A percentile compares a stretch with the other conserved stretches of the same genome.
Evolutionary conservation across 2,113 vertebrate genomes (phyloP).

Genomic region (Elaphurus davidianus): DNA sequence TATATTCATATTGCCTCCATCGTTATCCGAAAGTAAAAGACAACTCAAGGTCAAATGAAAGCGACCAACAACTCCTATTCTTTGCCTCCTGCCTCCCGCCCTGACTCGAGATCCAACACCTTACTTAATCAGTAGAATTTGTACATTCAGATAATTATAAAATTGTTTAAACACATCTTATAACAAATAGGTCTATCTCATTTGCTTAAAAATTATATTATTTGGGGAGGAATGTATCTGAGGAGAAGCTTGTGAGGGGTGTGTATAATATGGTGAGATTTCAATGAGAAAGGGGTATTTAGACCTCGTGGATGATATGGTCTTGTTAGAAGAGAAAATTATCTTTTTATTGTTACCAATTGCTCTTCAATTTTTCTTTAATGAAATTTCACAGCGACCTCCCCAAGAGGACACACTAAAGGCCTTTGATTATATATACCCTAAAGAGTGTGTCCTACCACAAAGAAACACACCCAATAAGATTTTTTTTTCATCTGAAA

Average conservation of each 20-base stretch:
- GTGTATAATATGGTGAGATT: conserved; percentile 44
- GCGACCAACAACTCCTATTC: conserved; percentile 47
- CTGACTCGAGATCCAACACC: neutral
- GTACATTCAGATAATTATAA: conserved; percentile 30
- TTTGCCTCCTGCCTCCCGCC: conserved; percentile 44
- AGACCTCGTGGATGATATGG: conserved; percentile 59
- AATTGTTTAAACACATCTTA: conserved; percentile 10
- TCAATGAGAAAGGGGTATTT: conserved; percentile 71
- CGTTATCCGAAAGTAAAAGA: conserved; percentile 44
- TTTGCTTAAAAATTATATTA: conserved; percentile 53
- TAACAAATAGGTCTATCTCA: conserved; percentile 57
- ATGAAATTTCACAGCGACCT: conserved; percentile 70
- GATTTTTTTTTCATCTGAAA: conserved; percentile 80
- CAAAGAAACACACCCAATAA: conserved; percentile 72
- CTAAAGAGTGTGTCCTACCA: conserved; percentile 70
- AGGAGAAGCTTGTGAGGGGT: conserved; percentile 66
- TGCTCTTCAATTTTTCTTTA: conserved; percentile 68
- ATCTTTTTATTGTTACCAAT: conserved; percentile 64
- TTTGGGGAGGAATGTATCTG: conserved; percentile 11
- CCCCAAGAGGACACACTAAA: conserved; percentile 66
- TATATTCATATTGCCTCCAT: neutral
- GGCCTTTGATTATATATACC: conserved; percentile 78
- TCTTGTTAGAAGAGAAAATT: conserved; percentile 75
- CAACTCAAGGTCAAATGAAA: conserved; percentile 61
- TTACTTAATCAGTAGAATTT: conserved; percentile 39